Evolutionary conservation across 2,888 invertebrate genomes (phyloP), one percentile per base, ranked within the genome.

Genomic region (Lottia scabra): DNA sequence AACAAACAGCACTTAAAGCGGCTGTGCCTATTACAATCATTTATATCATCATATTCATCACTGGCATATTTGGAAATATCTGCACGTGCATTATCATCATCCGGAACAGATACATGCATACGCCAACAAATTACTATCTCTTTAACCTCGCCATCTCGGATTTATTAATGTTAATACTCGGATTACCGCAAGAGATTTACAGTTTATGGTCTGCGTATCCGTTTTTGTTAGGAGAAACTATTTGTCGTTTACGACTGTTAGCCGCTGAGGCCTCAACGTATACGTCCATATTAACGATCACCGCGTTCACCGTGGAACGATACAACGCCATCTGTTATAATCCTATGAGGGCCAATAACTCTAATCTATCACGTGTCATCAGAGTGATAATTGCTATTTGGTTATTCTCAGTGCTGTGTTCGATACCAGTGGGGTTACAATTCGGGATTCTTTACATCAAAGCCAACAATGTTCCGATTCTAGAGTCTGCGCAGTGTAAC

Each of bases 241-340:
- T 95, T 80, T 96, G 96, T 89, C 92, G 95, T 15, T 89, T 94
- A 15, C 92, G 95, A 48, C 94, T 94, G 10, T 92, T 96, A 67
- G 93, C 95, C 0, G 94, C 96, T 0, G 96, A 96, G 89, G 95
- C 95, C n/a, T 92, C 92, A 23, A 91, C 91, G 1, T 91, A 92
- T 82, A 88, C 87, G 6, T 96, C 96, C 0, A 95, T 96, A 1
- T 82, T 91, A 46, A 91, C 91, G 15, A 96, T 96, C 83, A 95
- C 95, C 0, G 95, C 95, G 2, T 96, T 96, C 89, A 96, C 96
- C 0, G 92, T 94, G 56, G 96, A 96, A 87, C 91, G 96, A 76
- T 97, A 95, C 87, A 93, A 95, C 48, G 95, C 95, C 70, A 95
- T 96, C 81, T 95, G 95, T 85, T 93, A 95, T 85, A 96, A 96